Evolutionary conservation across 2,888 invertebrate genomes (phyloP), one percentile per base, ranked within the genome.

Genomic region (Macropis europaea): DNA sequence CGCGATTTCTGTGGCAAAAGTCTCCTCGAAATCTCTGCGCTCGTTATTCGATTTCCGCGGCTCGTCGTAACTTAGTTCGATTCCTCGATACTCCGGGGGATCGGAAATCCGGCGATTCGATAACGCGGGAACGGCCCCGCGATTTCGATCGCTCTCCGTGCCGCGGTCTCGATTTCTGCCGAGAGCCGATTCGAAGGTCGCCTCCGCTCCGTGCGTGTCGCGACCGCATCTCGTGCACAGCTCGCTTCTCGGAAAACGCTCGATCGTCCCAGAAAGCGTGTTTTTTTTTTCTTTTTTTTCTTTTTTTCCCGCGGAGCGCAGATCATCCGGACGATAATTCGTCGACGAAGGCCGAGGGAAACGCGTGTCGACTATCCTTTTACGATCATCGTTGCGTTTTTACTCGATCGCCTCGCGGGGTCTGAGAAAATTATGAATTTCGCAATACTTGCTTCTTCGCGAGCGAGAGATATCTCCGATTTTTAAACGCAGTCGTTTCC

Each of bases 191-290:
- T 32, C 28, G 57, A 59, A 70, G 57, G 69, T 57, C 45, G 26
- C 15, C n/a, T n/a, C n/a, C n/a, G n/a, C n/a, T n/a, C 11, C 34
- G 50, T 50, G 52, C 64, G 52, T 69, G 61, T 61, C 15, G 52
- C 38, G 9, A 24, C 13, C 24, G 53, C 67, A 52, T 45, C 50
- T 50, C 28, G 66, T 47, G 61, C 22, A 42, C 36, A 28, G 52
- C 17, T 32, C 17, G 36, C 0, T 70, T 70, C 66, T 43, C 15
- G 59, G 59, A 48, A 70, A 60, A 22, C 24, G 47, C 28, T 15
- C 34, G 15, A 28, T 45, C 61, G 71, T 45, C 68, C 71, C 22
- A 68, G 68, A 67, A 70, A 60, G 40, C 66, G 6, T 48, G n/a
- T 11, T 24, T 26, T 22, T 47, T 47, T 13, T 30, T 13, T 47